phyloP scores from a whole-genome alignment of 2,797 vertebrate species.

The Onychomys leucogaster region DNA sequence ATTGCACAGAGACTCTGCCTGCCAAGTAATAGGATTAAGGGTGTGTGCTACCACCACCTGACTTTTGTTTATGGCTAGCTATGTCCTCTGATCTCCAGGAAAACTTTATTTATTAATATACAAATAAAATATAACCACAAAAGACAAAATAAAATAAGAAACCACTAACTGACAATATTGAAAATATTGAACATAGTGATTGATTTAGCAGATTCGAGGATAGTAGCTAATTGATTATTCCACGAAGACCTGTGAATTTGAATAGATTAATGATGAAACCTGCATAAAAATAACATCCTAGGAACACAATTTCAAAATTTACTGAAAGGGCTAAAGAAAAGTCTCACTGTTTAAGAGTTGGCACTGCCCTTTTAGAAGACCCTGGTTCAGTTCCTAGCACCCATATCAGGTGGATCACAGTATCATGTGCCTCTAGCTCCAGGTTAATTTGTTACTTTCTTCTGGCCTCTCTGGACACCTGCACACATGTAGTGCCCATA shows the following conservation, averaged over 20 bases:
- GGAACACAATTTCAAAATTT: neutral
- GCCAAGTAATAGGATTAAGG: too few relatives aligned
- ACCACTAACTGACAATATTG: neutral
- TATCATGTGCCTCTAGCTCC: neutral
- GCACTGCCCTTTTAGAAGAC: neutral
- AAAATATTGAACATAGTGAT: neutral
- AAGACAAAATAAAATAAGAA: neutral
- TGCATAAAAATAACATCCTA: neutral
- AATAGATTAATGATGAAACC: neutral
- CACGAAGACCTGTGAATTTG: neutral
- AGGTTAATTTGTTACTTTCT: too few relatives aligned
- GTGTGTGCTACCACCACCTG: too few relatives aligned
- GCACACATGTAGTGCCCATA: neutral
- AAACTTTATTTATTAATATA: too few relatives aligned
- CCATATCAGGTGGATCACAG: neutral
- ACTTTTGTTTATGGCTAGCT: too few relatives aligned
- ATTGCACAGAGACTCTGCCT: too few relatives aligned
- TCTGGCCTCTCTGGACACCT: neutral
- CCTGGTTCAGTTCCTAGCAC: neutral
- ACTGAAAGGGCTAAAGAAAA: neutral
- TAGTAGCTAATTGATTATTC: neutral
- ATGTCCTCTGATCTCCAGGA: too few relatives aligned
- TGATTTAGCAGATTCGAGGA: neutral
- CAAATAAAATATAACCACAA: too few relatives aligned
- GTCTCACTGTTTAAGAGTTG: neutral